Evolutionary conservation across 2,888 invertebrate genomes (phyloP), one percentile per base, ranked within the genome.

Genomic region (Sclerodermus sp.): DNA sequence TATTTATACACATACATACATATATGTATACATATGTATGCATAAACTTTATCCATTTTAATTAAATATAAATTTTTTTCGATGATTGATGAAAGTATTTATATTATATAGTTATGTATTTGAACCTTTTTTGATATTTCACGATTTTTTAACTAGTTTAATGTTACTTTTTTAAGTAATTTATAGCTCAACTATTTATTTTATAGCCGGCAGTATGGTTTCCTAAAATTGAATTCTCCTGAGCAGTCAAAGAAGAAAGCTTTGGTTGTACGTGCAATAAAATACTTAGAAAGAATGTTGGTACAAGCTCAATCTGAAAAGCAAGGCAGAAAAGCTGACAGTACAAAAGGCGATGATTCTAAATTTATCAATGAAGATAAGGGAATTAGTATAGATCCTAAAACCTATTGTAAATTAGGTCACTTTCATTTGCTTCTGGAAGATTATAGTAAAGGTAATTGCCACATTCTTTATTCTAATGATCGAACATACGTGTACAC

Each of bases 371-470:
- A 73, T 46, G 83, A 83, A 61, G 79, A 84, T 60, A 79, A 88
- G 77, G 85, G 87, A 52, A 88, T 90, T 57, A 87, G 87, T 67
- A 90, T 93, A 61, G 91, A 94, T 79, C 90, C 93, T 1, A 89
- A 91, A 77, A 92, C 96, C 1, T 96, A 91, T 79, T 93, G 95
- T 73, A 94, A 96, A 80, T 81, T 98, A 47, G 98, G 98, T 1
- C 97, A 98, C 81, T 90, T 97, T 70, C 93, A 96, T 80, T 83
- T 98, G 30, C 82, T 98, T 1, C 81, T 96, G 14, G 94, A 94
- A 78, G 94, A 98, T 74, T 96, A 91, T 82, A 84, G 89, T 29
- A 96, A 96, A 90, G 96, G 97, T 96, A 82, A 23, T 23, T 16
- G 23, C 18, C 23, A 29, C n/a, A 10, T n/a, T n/a, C n/a, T n/a